Evolutionary conservation across 64 coral and sea anemone species (phyloP), one percentile per base, ranked within the genome.

Genomic region (Astreopora myriophthalma): DNA sequence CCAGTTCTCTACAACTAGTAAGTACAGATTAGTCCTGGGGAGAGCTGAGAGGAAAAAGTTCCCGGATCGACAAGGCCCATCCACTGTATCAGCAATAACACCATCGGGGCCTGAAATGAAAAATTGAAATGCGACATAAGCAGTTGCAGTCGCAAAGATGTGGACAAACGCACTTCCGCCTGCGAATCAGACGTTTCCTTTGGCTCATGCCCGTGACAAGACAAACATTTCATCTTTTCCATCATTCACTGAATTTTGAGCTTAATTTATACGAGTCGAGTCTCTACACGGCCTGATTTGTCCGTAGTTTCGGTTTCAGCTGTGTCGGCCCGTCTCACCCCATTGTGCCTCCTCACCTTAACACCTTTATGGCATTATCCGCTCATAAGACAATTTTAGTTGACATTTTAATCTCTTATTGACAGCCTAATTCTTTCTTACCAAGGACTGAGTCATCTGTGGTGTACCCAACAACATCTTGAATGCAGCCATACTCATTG

Each of bases 401-500:
- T 30, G 5, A 34, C 27, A 70, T 32, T 27, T 60, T 17, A 4
- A 46, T 4, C 11, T 46, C 4, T 4, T 6, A 46, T 4, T 11
- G 4, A 46, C 55, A 13, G 20, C 19, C 55, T 17, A 27, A 31
- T 22, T 13, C 8, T 34, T 31, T 32, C 89, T 86, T 86, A 86
- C 68, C 78, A 17, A 88, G 77, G 13, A 86, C 83, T 20, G 28
- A 73, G 46, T 93, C 91, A 69, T 90, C 69, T 17, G 94, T 87
- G 6, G 93, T 81, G 67, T 99, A 99, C 10, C 97, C 97, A 16
- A 99, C 89, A 86, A 99, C 97, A 55, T 99, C 97, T 48, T 99
- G 97, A 71, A 99, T 96, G 34, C 97, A 99, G 39, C 97, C 97
- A 88, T 93, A 99, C 64, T 99, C 97, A 74, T 99, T 99, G 51